A percentile compares a stretch with the other conserved stretches of the same genome.
Evolutionary conservation across 2,888 invertebrate genomes (phyloP).

Genomic region (Phragmatobia fuliginosa): DNA sequence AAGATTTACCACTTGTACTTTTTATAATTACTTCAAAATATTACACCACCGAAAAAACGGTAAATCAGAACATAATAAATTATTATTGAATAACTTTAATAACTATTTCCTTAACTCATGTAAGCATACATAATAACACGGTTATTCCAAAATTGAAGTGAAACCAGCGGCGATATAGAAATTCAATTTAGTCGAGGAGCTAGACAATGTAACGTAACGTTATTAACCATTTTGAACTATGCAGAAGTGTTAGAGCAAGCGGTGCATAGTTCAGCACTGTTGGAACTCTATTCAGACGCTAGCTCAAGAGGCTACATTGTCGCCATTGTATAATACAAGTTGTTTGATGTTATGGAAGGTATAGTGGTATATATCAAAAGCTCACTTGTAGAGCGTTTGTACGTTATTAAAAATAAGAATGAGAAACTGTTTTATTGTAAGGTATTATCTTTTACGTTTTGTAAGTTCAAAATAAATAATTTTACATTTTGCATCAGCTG

Average conservation of each 20-base stretch:
- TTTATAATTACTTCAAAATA: no score
- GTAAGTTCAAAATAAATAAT: neutral
- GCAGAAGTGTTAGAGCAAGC: constrained; percentile 29
- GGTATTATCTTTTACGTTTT: neutral
- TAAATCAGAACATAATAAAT: no score
- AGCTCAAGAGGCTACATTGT: constrained; percentile 7
- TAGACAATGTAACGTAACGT: constrained; percentile 11
- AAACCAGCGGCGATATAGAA: constrained; percentile 29
- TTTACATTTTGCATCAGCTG: neutral
- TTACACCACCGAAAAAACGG: no score
- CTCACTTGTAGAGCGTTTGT: neutral
- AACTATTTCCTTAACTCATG: no score
- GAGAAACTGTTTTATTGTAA: neutral
- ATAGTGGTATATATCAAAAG: neutral
- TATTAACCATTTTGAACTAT: constrained; percentile 44
- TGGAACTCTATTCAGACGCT: constrained; percentile 1
- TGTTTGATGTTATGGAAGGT: constrained; percentile 4
- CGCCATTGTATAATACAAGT: constrained; percentile 3
- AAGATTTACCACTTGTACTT: no score
- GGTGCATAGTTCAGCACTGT: constrained; percentile 32
- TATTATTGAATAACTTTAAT: no score
- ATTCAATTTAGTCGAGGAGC: constrained; percentile 23
- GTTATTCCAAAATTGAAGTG: neutral
- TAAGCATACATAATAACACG: no score
- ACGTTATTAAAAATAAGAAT: neutral